phyloP scores from a whole-genome alignment of 1,140 invertebrate genomes.

The Nephotettix cincticeps region DNA sequence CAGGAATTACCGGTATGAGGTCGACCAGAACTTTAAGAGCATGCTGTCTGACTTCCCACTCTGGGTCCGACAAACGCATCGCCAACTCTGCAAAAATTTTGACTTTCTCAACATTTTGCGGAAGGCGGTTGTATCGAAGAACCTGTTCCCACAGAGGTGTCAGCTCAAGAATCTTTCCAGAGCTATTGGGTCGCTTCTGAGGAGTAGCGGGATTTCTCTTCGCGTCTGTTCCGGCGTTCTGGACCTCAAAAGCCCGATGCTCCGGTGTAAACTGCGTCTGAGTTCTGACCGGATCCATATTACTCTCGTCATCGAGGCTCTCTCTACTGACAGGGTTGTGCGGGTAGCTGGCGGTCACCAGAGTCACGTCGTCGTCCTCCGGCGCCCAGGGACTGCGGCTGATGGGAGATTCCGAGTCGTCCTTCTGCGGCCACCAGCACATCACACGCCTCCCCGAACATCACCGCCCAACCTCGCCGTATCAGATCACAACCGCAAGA shows the following conservation, averaged over 20 bases:
- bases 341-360: background rate
- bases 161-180: conserved; percentile 54
- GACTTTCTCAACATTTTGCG: conserved; percentile 59
- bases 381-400: background rate
- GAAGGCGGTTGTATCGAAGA: conserved; percentile 55
- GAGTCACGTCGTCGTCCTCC: background rate
- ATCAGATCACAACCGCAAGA: background rate
- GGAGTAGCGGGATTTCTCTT: conserved; percentile 33
- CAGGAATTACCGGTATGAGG: conserved; percentile 64
- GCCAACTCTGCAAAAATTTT: conserved; percentile 66
- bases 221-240: conserved; percentile 24
- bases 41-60: conserved; percentile 78
- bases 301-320: background rate
- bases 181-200: conserved; percentile 37
- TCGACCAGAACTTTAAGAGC: conserved; percentile 72
- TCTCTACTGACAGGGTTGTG: background rate
- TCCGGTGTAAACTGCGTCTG: conserved; percentile 19
- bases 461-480: background rate
- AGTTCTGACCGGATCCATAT: conserved; percentile 25
- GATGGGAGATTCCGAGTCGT: background rate
- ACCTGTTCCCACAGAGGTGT: conserved; percentile 77
- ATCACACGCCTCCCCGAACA: background rate
- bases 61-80: conserved; percentile 69
- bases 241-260: conserved; percentile 20
- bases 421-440: background rate